Evolutionary conservation across 2,113 vertebrate species (phyloP).

Genomic region (Podilymbus podiceps): DNA sequence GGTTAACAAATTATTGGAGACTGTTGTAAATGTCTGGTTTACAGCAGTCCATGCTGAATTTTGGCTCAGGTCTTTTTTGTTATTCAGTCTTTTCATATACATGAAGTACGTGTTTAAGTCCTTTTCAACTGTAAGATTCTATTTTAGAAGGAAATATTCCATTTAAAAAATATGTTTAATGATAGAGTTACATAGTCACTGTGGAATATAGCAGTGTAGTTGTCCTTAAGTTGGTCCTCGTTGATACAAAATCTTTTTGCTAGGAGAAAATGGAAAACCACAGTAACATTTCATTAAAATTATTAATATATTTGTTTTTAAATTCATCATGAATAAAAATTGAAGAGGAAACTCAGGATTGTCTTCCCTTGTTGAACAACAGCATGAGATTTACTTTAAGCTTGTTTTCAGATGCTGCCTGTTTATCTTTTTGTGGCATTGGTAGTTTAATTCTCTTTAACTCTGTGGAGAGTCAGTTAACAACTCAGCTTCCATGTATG

Average conservation of each 20-base stretch:
- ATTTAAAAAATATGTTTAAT: background rate
- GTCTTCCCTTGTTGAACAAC: background rate
- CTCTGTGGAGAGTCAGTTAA: background rate
- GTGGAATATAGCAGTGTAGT: background rate
- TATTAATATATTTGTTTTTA: background rate
- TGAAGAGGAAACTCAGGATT: background rate
- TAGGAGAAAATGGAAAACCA: background rate
- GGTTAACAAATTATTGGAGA: slow-evolving; percentile 73
- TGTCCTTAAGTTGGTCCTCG: background rate
- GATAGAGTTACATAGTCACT: background rate
- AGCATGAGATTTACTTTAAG: background rate
- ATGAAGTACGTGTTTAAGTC: background rate
- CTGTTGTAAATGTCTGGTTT: slow-evolving; percentile 66
- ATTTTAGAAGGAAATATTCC: slow-evolving; percentile 20
- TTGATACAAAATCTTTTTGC: background rate
- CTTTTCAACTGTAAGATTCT: slow-evolving; percentile 11
- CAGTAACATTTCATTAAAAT: background rate
- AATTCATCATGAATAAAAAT: background rate
- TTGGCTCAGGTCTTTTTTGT: slow-evolving; percentile 15
- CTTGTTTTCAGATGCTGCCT: background rate
- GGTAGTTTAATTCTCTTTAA: background rate
- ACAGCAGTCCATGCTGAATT: slow-evolving; percentile 50
- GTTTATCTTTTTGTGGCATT: background rate
- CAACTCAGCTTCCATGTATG: background rate
- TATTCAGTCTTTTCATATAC: background rate